Conservation (phyloP, 2,888 invertebrate species). For the Dryadula phaetusa region DNA sequence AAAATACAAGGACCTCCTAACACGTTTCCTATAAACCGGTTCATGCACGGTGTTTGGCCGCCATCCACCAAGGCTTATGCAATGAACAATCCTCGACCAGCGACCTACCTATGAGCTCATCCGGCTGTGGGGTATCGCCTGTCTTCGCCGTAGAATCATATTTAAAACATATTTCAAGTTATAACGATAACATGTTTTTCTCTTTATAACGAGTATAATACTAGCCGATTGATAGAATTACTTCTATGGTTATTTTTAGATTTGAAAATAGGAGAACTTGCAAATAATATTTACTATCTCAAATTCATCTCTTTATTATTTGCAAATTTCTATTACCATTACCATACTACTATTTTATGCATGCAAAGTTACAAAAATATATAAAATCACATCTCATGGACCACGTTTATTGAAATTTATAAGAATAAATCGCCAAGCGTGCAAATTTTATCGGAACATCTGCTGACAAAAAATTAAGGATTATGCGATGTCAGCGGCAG, state of each 20-base stretch:
- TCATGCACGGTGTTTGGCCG: constrained; percentile 65
- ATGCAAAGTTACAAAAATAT: too few species aligned
- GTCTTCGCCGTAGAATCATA: constrained; percentile 7
- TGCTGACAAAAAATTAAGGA: constrained; percentile 47
- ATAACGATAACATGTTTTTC: neutral
- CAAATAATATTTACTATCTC: too few species aligned
- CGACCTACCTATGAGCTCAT: constrained; percentile 45
- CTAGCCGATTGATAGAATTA: too few species aligned
- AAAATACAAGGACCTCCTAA: constrained; percentile 76
- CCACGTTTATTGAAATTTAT: constrained; percentile 13
- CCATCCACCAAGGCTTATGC: constrained; percentile 70
- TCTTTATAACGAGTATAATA: neutral
- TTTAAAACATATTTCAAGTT: neutral
- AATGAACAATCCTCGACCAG: constrained; percentile 63
- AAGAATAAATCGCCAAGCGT: constrained; percentile 33
- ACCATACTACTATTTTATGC: too few species aligned
- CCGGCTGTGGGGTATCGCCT: constrained; percentile 31
- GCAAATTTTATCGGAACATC: constrained; percentile 46
- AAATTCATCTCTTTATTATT: too few species aligned
- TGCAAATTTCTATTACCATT: too few species aligned
- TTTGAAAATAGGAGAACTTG: too few species aligned
- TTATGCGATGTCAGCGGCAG: constrained; percentile 58
- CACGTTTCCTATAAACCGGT: constrained; percentile 81
- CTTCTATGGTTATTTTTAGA: too few species aligned
- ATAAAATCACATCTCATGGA: neutral